Base-by-base conservation (phyloP, 2,113 vertebrate species). In the Dasypus novemcinctus region DNA sequence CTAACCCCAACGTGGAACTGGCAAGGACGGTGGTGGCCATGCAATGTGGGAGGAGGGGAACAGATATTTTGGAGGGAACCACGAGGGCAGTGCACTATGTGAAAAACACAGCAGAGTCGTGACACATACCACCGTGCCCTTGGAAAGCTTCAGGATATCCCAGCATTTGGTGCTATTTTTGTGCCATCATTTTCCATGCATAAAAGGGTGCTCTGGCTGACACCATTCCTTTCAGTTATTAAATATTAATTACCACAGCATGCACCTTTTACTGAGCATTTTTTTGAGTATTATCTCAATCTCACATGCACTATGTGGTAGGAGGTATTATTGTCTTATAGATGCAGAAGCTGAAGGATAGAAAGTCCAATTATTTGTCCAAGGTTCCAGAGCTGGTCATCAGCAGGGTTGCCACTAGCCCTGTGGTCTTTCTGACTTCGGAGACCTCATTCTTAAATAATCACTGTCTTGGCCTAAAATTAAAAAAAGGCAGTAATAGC, bases 1-100 rank as follows among this genome's bases (percentile, higher is more conserved):
- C 36, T 7, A 31, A 3, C 3, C 10, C 52, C 61, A n/a, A 27
- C 4, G 29, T 72, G 33, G 7, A 41, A 79, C 2, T 3, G 33
- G 64, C 36, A 29, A 4, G 2, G 66, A 36, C 29, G 4, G 14
- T 4, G 29, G 41, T 69, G 38, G 20, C 52, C 15, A 7, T 12
- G 15, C n/a, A 1, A 1, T 33, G 43, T 0, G 6, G 52, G 1
- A 15, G 14, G 3, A 15, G 43, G 59, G 27, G 38, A 46, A 54
- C 3, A 36, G 38, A 54, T 0, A 33, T 68, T 46, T 0, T 3
- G 9, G 15, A 83, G 23, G n/a, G 15, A 43, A 25, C 23, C 10
- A 5, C 27, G 27, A n/a, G 0, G 4, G 21, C 33, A 7, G 27
- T 7, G 17, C 4, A 1, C 12, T 0, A 1, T 0, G 12, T 36